Evolutionary conservation across 2,888 invertebrate genomes (phyloP), one percentile per base, ranked within the genome.

Genomic region (Sarcophaga caerulescens): DNA sequence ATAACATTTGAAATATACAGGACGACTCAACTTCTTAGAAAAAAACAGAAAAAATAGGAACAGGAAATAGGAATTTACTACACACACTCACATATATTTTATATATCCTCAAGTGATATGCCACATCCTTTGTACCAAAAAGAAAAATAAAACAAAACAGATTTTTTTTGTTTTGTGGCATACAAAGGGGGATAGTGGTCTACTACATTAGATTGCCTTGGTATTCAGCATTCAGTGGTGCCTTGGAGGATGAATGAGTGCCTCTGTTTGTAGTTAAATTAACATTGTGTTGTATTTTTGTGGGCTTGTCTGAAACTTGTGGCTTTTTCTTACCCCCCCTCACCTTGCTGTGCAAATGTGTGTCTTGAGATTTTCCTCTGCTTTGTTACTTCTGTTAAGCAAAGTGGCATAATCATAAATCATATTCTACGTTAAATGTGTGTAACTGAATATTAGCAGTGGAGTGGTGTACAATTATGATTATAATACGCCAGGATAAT

Each of bases 401-500:
- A 62, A 68, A 52, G 52, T 52, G 52, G 52, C 17, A 62, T 44
- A 65, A 82, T 86, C 85, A 87, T 88, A 88, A 87, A 88, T 88
- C 85, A 88, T 85, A 80, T 87, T 84, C 81, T 60, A 12, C 45
- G 23, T 71, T 35, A 35, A 35, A 79, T 79, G 4, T 77, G 5
- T 66, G 81, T 81, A 76, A 52, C 52, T 12, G 52, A 4, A 52
- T 17, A 17, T 35, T 35, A 35, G 35, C 35, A 17, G 4, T 52
- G 52, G 17, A 52, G 52, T 83, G 78, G 79, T 68, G 75, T 73
- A 83, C 71, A 86, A 87, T 88, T 87, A 85, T 84, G 74, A 75
- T 87, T 85, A 85, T 87, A 60, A 74, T 14, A 66, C 3, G 52
- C 10, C 35, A 35, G 52, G 75, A 85, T 84, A 85, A 87, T 87